Evolutionary conservation across 1,140 invertebrate genomes (phyloP).

Genomic region (Papilio machaon): DNA sequence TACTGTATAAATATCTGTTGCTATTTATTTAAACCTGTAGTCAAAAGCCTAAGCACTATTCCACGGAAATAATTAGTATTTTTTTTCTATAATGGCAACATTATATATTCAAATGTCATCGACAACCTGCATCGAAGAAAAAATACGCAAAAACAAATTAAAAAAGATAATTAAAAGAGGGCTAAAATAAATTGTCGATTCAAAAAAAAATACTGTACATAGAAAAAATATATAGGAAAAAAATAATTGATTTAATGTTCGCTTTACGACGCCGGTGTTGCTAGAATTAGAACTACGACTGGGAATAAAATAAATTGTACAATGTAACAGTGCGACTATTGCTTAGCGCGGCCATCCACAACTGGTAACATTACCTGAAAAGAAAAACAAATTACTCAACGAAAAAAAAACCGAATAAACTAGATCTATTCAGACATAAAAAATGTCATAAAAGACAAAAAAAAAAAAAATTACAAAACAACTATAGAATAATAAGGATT

Average conservation of each 20-base stretch:
- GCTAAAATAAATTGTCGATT: conserved; percentile 48
- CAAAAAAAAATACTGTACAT: conserved; percentile 59
- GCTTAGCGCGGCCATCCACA: conserved; percentile 46
- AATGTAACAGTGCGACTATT: conserved; percentile 62
- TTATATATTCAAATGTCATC: conserved; percentile 50
- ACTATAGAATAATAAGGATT: no score
- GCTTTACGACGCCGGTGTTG: conserved; percentile 39
- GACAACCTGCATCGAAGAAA: conserved; percentile 18
- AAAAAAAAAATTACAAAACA: no score
- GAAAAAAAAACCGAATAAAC: no score
- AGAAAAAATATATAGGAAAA: conserved; percentile 47
- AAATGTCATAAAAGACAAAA: no score
- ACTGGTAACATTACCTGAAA: conserved; percentile 68
- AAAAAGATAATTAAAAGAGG: conserved; percentile 31
- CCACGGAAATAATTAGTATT: conserved; percentile 39
- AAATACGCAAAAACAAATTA: conserved; percentile 25
- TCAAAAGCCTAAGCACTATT: conserved; percentile 44
- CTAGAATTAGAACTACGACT: conserved; percentile 46
- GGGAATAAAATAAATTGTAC: conserved; percentile 60
- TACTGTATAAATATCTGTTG: conserved; percentile 70
- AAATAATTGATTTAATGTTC: conserved; percentile 43
- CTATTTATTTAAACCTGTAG: conserved; percentile 48
- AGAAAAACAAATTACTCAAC: conserved; percentile 22
- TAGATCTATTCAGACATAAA: background rate
- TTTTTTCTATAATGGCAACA: conserved; percentile 51